These are phyloP conservation scores for Apomyelois bistriatella DNA, from an alignment of 2,888 invertebrate genomes.

Conservation along the genomic window DNA sequence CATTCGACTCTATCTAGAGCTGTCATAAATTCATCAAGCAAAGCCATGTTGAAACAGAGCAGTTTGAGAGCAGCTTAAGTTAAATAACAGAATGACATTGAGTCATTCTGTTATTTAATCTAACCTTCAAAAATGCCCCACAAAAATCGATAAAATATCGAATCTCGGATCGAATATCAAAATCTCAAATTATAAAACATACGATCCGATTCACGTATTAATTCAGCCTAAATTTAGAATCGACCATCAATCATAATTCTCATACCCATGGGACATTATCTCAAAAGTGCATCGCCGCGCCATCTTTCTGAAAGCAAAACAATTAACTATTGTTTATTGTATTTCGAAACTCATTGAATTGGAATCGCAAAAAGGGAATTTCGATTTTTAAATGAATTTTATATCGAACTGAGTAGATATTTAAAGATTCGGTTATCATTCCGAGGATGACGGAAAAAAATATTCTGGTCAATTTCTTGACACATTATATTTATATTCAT, in stretches of 20 bases:
- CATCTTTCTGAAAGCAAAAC: conserved; percentile 26
- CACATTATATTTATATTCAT: no score
- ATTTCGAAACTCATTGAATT: conserved; percentile 42
- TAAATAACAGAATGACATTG: no score
- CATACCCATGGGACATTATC: conserved; percentile 57
- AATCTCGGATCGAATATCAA: conserved; percentile 38
- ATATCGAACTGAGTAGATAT: conserved; percentile 31
- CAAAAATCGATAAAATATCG: conserved; percentile 47
- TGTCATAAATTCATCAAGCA: no score
- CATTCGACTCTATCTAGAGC: no score
- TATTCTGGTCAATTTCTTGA: no score
- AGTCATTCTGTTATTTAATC: conserved; percentile 21
- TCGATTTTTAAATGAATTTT: conserved; percentile 30
- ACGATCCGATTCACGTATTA: conserved; percentile 63
- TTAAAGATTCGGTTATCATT: not conserved
- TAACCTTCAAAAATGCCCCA: conserved; percentile 32
- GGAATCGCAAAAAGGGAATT: conserved; percentile 40
- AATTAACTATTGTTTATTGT: conserved; percentile 61
- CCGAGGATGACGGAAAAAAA: no score
- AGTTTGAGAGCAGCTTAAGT: no score
- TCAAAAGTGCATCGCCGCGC: conserved; percentile 45
- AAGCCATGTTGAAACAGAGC: no score
- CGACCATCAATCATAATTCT: conserved; percentile 69
- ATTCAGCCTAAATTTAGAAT: conserved; percentile 51
- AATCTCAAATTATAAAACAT: conserved; percentile 56